These are phyloP conservation scores for Eublepharis macularius DNA, from an alignment of 2,113 vertebrate species.

Conservation along the genomic window DNA sequence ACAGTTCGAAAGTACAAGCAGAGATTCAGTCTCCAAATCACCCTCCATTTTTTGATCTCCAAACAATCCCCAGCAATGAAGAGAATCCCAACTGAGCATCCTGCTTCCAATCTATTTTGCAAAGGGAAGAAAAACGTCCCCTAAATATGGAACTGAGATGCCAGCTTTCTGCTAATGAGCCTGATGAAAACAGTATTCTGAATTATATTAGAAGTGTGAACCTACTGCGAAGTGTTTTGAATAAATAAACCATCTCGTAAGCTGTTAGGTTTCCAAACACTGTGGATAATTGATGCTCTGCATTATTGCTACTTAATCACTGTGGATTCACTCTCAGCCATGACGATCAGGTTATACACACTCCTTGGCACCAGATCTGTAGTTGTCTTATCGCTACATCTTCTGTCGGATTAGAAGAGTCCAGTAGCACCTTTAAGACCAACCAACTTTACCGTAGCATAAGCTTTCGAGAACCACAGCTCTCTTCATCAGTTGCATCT, in stretches of 20 bases:
- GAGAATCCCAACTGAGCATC: not conserved
- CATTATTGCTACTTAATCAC: not conserved
- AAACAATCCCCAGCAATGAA: slow-evolving; percentile 11
- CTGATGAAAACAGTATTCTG: not conserved
- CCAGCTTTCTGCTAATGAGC: slow-evolving; percentile 22
- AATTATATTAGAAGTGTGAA: slow-evolving; percentile 17
- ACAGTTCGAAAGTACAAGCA: slow-evolving; percentile 3
- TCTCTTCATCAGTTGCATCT: too few species aligned
- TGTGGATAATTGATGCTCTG: slow-evolving; percentile 6
- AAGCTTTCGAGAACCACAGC: too few species aligned
- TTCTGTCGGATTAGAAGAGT: not conserved
- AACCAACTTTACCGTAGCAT: too few species aligned
- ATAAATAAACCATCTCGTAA: slow-evolving; percentile 7
- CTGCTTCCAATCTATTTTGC: not conserved
- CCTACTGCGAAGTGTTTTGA: slow-evolving; percentile 7
- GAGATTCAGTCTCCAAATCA: slow-evolving; percentile 16
- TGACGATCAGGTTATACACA: not conserved
- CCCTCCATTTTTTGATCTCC: not conserved
- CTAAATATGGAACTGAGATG: not conserved
- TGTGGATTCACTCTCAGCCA: slow-evolving; percentile 15
- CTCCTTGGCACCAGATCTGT: not conserved
- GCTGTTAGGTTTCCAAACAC: slow-evolving; percentile 32
- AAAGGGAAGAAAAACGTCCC: not conserved
- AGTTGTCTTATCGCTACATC: not conserved
- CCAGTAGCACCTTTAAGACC: too few species aligned